Conservation (phyloP, 2,113 vertebrate species). For the Prunella himalayana region DNA sequence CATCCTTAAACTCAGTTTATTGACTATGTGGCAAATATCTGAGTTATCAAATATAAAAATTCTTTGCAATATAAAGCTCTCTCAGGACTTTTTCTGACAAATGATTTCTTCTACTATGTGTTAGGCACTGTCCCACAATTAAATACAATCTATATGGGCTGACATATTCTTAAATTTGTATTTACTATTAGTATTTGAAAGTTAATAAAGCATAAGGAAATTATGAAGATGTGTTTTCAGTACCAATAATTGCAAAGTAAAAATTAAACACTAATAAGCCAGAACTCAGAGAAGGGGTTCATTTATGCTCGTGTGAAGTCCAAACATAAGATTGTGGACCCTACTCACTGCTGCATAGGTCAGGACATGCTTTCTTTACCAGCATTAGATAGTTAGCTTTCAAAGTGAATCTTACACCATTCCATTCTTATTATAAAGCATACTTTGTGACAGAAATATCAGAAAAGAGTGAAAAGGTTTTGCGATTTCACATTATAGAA, state of each 20-base stretch:
- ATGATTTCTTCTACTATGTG: background rate
- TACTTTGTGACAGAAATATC: background rate
- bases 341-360: background rate
- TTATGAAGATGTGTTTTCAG: background rate
- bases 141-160: rapidly evolving
- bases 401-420: background rate
- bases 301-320: rapidly evolving
- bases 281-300: background rate
- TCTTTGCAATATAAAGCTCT: background rate
- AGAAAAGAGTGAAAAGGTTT: background rate
- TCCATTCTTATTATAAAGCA: background rate
- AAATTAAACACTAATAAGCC: background rate
- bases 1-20: background rate
- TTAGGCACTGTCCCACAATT: background rate
- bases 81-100: background rate
- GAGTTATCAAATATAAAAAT: background rate
- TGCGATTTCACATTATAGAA: background rate
- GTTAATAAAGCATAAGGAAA: background rate
- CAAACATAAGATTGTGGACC: too few relatives aligned
- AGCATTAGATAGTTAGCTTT: background rate
- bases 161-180: background rate
- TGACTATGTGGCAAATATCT: background rate
- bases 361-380: background rate
- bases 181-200: background rate
- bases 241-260: background rate